Evolutionary conservation across 1,140 invertebrate genomes (phyloP).

Genomic region (Mizuhopecten yessoensis): DNA sequence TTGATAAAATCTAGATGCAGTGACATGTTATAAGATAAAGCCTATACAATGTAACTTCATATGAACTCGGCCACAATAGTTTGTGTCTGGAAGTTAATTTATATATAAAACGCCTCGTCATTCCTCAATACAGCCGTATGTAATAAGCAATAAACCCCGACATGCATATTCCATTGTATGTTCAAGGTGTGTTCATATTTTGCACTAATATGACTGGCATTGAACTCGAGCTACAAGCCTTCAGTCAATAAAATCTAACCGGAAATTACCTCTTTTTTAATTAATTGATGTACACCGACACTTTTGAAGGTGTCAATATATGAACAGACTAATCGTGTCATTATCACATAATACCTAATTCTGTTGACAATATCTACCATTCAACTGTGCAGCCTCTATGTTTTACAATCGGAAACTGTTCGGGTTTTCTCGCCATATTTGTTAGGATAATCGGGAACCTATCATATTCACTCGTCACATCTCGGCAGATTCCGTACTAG

Average conservation of each 20-base stretch:
- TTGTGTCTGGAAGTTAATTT: not conserved
- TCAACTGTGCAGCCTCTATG: too few species aligned
- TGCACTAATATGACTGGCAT: not conserved
- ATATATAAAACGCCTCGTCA: not conserved
- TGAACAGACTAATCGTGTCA: too few species aligned
- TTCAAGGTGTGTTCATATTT: not conserved
- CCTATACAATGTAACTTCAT: not conserved
- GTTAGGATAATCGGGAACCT: too few species aligned
- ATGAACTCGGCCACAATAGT: not conserved
- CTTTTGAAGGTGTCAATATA: too few species aligned
- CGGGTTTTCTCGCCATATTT: too few species aligned
- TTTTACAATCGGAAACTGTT: too few species aligned
- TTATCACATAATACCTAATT: too few species aligned
- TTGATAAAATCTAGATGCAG: not conserved
- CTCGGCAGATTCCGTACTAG: too few species aligned
- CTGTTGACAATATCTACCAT: too few species aligned
- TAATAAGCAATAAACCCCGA: not conserved
- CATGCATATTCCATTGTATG: not conserved
- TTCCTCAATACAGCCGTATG: not conserved
- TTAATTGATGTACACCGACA: too few species aligned
- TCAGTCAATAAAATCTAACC: not conserved
- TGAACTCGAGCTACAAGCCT: not conserved
- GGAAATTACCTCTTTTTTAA: too few species aligned
- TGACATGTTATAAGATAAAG: not conserved
- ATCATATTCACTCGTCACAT: too few species aligned